Evolutionary conservation across 1,140 invertebrate genomes (phyloP).

Genomic region (Heterodera schachtii): DNA sequence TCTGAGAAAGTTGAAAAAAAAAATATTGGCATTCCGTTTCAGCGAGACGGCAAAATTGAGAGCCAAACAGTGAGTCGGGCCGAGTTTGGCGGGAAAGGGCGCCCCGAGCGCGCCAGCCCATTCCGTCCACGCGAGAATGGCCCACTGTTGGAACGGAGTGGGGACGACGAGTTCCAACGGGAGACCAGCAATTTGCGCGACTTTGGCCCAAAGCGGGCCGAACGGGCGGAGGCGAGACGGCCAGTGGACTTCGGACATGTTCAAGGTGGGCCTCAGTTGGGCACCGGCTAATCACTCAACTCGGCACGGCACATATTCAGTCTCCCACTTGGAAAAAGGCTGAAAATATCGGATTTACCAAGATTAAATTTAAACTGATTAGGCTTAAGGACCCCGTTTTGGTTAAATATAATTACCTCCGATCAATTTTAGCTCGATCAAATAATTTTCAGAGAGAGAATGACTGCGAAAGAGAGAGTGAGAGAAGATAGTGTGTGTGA

Average conservation of each 20-base stretch:
- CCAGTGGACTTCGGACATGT: slow-evolving; percentile 40
- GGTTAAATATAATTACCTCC: too few relatives aligned
- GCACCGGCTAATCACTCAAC: not conserved
- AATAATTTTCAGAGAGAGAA: too few relatives aligned
- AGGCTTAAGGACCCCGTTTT: too few relatives aligned
- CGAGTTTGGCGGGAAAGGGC: slow-evolving; percentile 15
- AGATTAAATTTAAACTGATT: too few relatives aligned
- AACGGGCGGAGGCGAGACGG: slow-evolving; percentile 31
- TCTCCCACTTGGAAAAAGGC: too few relatives aligned
- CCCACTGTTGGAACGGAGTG: not conserved
- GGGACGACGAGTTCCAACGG: slow-evolving; percentile 28
- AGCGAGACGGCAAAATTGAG: slow-evolving; percentile 11
- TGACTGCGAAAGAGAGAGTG: too few relatives aligned
- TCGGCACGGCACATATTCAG: too few relatives aligned
- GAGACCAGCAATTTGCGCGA: slow-evolving; percentile 28
- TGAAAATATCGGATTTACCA: too few relatives aligned
- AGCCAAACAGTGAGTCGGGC: slow-evolving; percentile 12
- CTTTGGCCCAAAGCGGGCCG: slow-evolving; percentile 29
- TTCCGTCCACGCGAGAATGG: slow-evolving; percentile 23
- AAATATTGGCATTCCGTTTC: not conserved
- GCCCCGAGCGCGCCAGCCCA: slow-evolving; percentile 21
- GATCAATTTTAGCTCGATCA: too few relatives aligned
- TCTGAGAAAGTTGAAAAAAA: too few relatives aligned
- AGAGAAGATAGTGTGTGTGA: too few relatives aligned
- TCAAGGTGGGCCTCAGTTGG: slow-evolving; percentile 21